Percentiles rank a stretch among this genome's conserved stretches.
These are phyloP conservation scores for Selene dorsalis DNA, from an alignment of 2,797 vertebrate genomes.

Conservation along the genomic window DNA sequence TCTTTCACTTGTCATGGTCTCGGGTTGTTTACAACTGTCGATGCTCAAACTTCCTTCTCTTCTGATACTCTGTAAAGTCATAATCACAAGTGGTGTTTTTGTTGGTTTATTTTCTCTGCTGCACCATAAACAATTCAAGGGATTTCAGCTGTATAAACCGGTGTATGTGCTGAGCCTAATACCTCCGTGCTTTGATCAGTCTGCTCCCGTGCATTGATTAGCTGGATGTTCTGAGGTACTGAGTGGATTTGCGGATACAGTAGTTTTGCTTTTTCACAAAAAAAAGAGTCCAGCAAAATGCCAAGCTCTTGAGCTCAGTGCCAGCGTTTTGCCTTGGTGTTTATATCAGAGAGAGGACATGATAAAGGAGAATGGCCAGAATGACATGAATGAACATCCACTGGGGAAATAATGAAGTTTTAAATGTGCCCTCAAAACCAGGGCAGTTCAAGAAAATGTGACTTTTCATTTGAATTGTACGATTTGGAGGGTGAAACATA, in stretches of 20 bases:
- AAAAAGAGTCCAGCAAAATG: slow-evolving; percentile 18
- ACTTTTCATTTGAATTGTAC: neutral
- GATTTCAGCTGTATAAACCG: slow-evolving; percentile 50
- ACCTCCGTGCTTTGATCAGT: slow-evolving; percentile 56
- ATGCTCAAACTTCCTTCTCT: slow-evolving; percentile 7
- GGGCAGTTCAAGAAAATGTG: neutral
- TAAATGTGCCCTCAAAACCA: neutral
- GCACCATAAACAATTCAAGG: slow-evolving; percentile 24
- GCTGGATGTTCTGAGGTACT: slow-evolving; percentile 26
- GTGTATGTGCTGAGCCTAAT: slow-evolving; percentile 41
- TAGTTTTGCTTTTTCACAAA: slow-evolving; percentile 24
- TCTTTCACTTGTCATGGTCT: slow-evolving; percentile 3
- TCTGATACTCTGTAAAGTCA: neutral
- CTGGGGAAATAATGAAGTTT: neutral
- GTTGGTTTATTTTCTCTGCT: slow-evolving; percentile 26
- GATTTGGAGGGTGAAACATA: neutral
- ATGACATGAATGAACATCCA: neutral
- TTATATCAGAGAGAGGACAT: neutral
- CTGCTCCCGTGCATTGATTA: slow-evolving; percentile 43
- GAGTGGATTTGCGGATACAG: slow-evolving; percentile 39
- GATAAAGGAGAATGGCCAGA: neutral
- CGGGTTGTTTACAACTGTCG: neutral
- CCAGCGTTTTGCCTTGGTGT: neutral
- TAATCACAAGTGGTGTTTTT: neutral
- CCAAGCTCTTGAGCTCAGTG: neutral